These are phyloP conservation scores for Chrysoperla carnea DNA, from an alignment of 1,140 invertebrate genomes.

Conservation along the genomic window DNA sequence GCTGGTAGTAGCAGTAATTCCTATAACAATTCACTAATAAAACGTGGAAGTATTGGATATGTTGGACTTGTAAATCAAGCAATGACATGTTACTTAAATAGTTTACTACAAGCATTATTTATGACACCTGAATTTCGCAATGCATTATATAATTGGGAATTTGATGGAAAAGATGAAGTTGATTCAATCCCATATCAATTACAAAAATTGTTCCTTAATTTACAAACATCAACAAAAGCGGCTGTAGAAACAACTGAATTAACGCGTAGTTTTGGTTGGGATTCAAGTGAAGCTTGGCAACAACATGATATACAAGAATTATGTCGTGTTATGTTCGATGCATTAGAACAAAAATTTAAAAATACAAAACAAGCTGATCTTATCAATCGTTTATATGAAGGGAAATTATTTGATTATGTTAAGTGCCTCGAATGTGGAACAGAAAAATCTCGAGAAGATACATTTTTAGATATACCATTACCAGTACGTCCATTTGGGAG, in stretches of 20 bases:
- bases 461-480: conserved; percentile 77
- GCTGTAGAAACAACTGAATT: conserved; percentile 78
- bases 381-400: conserved; percentile 52
- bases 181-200: conserved; percentile 76
- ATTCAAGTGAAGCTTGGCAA: conserved; percentile 77
- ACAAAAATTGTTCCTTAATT: conserved; percentile 72
- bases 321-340: conserved; percentile 85
- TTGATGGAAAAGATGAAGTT: conserved; percentile 44
- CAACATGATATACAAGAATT: conserved; percentile 89
- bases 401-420: conserved; percentile 83
- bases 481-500: conserved; percentile 75
- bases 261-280: conserved; percentile 84
- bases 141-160: conserved; percentile 76
- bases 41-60: conserved; percentile 32
- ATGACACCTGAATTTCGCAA: conserved; percentile 95
- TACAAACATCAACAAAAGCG: conserved; percentile 60
- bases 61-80: conserved; percentile 85
- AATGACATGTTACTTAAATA: conserved; percentile 90
- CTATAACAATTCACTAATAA: not conserved
- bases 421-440: conserved; percentile 76
- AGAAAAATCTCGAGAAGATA: conserved; percentile 69
- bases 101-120: conserved; percentile 71
- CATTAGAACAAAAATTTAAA: conserved; percentile 71
- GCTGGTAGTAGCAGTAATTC: not conserved
- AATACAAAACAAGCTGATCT: conserved; percentile 68